These are phyloP conservation scores for Mastomys coucha DNA, from an alignment of 2,113 vertebrate species.

Conservation along the genomic window DNA sequence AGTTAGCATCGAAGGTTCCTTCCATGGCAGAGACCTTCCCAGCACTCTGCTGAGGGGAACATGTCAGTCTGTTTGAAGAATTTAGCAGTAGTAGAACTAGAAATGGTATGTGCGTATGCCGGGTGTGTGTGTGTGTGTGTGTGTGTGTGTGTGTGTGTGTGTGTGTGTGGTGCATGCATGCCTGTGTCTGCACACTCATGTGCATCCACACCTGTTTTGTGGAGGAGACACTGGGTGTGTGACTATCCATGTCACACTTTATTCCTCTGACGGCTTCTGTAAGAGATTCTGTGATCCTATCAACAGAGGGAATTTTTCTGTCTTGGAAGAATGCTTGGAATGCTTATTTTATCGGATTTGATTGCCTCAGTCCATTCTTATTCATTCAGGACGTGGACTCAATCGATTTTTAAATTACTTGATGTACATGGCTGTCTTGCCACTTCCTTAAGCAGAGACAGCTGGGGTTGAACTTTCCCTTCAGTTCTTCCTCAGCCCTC, in stretches of 20 bases:
- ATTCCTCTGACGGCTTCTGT: neutral
- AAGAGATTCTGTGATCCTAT: neutral
- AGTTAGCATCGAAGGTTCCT: neutral
- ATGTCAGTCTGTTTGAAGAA: neutral
- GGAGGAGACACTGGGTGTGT: neutral
- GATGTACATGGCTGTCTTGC: neutral
- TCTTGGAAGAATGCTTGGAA: too few species aligned
- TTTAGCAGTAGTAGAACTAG: neutral
- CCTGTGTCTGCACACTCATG: neutral
- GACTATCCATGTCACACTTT: neutral
- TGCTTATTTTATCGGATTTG: neutral
- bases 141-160: neutral
- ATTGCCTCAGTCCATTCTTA: neutral
- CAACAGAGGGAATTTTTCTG: neutral
- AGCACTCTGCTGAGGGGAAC: neutral
- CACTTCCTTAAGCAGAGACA: neutral
- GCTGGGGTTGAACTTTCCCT: neutral
- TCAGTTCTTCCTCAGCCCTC: neutral
- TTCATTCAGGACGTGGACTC: neutral
- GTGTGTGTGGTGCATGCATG: neutral
- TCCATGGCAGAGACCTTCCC: too few species aligned
- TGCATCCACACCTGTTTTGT: neutral
- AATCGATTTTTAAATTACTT: rapidly evolving
- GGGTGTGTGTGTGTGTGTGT: neutral
- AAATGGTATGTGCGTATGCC: rapidly evolving